These are phyloP conservation scores for Drosophila prolongata DNA, from an alignment of 2,888 invertebrate species.

Conservation along the genomic window DNA sequence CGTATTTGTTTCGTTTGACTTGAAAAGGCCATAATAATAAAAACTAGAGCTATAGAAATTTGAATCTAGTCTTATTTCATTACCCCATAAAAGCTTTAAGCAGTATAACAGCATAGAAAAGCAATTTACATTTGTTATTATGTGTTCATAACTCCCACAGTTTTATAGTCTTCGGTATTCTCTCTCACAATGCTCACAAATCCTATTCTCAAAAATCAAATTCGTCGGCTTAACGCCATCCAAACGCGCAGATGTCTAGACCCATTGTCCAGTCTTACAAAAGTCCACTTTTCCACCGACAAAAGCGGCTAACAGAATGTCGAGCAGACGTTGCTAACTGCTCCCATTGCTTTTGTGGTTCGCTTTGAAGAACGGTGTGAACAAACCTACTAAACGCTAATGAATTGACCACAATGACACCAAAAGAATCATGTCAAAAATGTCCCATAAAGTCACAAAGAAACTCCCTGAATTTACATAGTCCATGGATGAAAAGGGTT, in stretches of 20 bases:
- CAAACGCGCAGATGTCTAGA: conserved; percentile 1
- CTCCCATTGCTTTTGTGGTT: conserved; percentile 55
- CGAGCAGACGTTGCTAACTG: conserved; percentile 35
- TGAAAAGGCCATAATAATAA: too few relatives aligned
- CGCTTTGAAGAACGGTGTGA: conserved; percentile 58
- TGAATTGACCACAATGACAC: conserved; percentile 59
- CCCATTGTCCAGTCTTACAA: conserved; percentile 16
- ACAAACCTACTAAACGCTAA: conserved; percentile 74
- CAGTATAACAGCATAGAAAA: conserved; percentile 13
- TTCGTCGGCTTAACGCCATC: conserved; percentile 24
- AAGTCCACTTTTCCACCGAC: conserved; percentile 17
- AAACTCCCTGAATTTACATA: conserved; percentile 73
- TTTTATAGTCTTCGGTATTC: conserved; percentile 18
- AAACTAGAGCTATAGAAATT: neutral
- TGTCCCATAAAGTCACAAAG: conserved; percentile 41
- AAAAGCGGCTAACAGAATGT: conserved; percentile 44
- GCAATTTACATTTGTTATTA: conserved; percentile 6
- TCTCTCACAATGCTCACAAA: conserved; percentile 9
- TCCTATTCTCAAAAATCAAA: conserved; percentile 21
- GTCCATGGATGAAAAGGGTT: conserved; percentile 10
- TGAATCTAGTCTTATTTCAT: neutral
- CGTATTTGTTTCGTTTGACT: too few relatives aligned
- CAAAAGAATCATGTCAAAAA: conserved; percentile 37
- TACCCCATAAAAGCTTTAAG: conserved; percentile 4
- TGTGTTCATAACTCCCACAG: conserved; percentile 34